These are phyloP conservation scores for Astropecten irregularis DNA, from an alignment of 53 echinoderm and acorn worm species.

Conservation along the genomic window DNA sequence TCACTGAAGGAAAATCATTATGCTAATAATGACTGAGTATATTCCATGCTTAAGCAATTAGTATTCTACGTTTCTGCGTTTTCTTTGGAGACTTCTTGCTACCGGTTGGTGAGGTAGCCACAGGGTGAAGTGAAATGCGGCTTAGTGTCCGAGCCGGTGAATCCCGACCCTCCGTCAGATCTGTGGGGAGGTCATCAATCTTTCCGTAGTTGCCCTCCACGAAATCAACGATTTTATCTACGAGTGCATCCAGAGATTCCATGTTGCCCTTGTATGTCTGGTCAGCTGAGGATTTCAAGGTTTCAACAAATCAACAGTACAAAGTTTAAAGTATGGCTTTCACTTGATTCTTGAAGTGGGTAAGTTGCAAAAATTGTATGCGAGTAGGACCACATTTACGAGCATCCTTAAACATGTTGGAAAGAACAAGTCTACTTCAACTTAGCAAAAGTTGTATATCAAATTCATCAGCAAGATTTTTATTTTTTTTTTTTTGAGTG, in stretches of 20 bases:
- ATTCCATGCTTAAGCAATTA: slow-evolving; percentile 14
- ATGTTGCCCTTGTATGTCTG: slow-evolving; percentile 45
- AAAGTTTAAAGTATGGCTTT: background rate
- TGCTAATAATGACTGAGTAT: no score
- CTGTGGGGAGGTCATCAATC: background rate
- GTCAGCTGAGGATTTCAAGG: slow-evolving; percentile 22
- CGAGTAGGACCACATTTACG: no score
- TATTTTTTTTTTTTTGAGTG: no score
- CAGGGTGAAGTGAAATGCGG: slow-evolving; percentile 36
- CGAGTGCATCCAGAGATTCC: slow-evolving; percentile 51
- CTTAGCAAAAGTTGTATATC: no score
- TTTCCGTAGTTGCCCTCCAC: slow-evolving; percentile 56
- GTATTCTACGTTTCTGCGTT: slow-evolving; percentile 10
- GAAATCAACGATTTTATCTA: slow-evolving; percentile 44
- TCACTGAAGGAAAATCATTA: no score
- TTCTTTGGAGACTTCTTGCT: background rate
- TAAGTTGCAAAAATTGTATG: no score
- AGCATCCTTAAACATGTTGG: no score
- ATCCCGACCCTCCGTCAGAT: background rate
- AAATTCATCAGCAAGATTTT: no score
- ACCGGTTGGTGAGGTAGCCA: background rate
- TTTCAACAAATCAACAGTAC: background rate
- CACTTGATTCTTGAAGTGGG: no score
- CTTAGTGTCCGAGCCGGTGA: slow-evolving; percentile 22
- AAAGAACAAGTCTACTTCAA: no score